These are phyloP conservation scores for Glossosoma conforme DNA, from an alignment of 1,140 invertebrate genomes.

Conservation along the genomic window DNA sequence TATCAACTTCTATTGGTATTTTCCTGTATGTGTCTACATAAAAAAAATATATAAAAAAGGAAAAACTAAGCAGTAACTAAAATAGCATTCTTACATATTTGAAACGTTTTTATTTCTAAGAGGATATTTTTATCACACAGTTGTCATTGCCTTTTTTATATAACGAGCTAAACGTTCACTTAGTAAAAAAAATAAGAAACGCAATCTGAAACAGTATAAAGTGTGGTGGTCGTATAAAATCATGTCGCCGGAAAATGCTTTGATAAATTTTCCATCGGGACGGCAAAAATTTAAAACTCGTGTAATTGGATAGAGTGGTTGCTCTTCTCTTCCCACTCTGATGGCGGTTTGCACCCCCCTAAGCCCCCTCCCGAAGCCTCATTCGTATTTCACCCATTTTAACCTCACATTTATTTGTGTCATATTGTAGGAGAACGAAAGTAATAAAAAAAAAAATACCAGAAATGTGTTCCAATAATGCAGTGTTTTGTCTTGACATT, in stretches of 20 bases:
- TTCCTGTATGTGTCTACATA: no score
- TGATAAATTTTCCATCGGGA: conserved; percentile 1
- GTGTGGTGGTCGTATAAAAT: neutral
- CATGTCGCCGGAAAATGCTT: neutral
- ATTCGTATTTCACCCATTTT: neutral
- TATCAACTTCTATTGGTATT: no score
- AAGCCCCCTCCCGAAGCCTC: neutral
- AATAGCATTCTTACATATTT: no score
- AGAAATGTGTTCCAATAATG: conserved; percentile 1
- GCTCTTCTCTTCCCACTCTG: neutral
- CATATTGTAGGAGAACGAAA: conserved; percentile 1
- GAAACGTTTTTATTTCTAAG: no score
- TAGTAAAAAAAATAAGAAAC: neutral
- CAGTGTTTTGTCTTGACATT: neutral
- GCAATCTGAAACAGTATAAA: neutral
- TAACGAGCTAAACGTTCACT: neutral
- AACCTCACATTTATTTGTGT: neutral
- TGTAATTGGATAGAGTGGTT: conserved; percentile 5
- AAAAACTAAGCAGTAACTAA: no score
- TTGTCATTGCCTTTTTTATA: no score
- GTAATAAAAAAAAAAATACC: neutral
- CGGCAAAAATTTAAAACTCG: conserved; percentile 4
- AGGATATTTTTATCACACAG: no score
- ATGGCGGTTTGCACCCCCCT: neutral
- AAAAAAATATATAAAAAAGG: no score